phyloP scores from a whole-genome alignment of 1,140 invertebrate species.

The Xylocopa sonorina region DNA sequence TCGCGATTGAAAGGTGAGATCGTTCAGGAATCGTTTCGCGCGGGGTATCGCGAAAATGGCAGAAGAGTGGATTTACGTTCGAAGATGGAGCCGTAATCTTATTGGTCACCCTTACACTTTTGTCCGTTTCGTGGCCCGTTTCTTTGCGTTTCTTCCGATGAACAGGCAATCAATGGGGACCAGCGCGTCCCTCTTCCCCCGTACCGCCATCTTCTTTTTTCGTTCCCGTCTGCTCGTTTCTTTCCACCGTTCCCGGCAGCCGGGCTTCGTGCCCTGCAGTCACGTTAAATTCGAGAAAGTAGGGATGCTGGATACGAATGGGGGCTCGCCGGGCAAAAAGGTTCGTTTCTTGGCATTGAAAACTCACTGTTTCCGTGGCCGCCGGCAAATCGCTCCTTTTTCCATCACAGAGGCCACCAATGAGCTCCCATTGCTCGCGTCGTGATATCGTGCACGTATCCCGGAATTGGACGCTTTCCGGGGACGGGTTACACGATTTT shows the following conservation, averaged over 20 bases:
- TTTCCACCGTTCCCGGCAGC: not conserved
- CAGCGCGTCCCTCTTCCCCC: not conserved
- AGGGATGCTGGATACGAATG: not conserved
- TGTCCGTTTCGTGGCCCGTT: constrained; percentile 44
- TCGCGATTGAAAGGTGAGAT: not conserved
- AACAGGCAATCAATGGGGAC: constrained; percentile 38
- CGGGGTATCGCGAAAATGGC: not conserved
- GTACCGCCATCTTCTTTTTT: no score
- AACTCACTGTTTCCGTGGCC: constrained; percentile 42
- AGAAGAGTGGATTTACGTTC: constrained; percentile 38
- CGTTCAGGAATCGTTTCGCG: not conserved
- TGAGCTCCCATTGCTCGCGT: constrained; percentile 22
- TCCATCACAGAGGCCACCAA: constrained; percentile 18
- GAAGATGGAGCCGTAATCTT: constrained; percentile 34
- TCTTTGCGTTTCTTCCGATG: not conserved
- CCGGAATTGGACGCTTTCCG: constrained; percentile 4
- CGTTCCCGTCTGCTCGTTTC: not conserved
- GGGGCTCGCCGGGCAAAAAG: constrained; percentile 25
- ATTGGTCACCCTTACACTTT: constrained; percentile 34
- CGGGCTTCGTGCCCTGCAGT: constrained; percentile 1
- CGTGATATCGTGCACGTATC: constrained; percentile 13
- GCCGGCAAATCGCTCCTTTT: constrained; percentile 35
- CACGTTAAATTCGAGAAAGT: constrained; percentile 36
- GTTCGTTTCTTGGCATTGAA: constrained; percentile 44
- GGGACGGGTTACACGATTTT: not conserved